Evolutionary conservation across 2,113 vertebrate genomes (phyloP), one percentile per base, ranked within the genome.

Genomic region (Clarias gariepinus): DNA sequence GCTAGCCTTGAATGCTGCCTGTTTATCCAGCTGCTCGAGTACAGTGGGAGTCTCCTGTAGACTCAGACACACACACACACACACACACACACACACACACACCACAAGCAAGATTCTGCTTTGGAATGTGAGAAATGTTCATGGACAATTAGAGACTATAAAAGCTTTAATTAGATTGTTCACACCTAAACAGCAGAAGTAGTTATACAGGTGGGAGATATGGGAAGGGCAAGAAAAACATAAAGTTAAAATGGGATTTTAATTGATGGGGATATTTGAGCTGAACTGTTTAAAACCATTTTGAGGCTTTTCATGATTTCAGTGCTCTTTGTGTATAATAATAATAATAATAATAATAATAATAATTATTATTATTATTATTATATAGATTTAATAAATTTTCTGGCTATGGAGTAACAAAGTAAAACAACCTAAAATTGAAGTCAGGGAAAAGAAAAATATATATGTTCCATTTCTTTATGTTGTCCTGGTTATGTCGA

Each of bases 21-120:
- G 86, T 83, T 83, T 87, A 78, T 76, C 73, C 86, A 87, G 81
- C 81, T 87, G 86, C 21, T 18, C 21, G 25, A 52, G 13, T 30
- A 19, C 86, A 36, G 41, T 63, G 69, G 57, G 55, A 36, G 41
- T 21, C n/a, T 47, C 52, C 86, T 0, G n/a, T 13, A 47, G 81
- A 68, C 80, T 61, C 68, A 16, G 69, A 74, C 71, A 82, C 69
- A 33, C 57, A 84, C 61, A 52, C 30, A 41, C 5, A 47, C 41
- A 7, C 52, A 86, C 47, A 74, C 71, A 82, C 69, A 33, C 57
- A 84, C 61, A 52, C 30, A 41, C 5, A 47, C 41, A 7, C 52
- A 86, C 47, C 66, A 61, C 63, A 12, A 73, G 16, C 76, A 80
- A 57, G 61, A 25, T 15, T 33, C 41, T 23, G 53, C 63, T 13